Evolutionary conservation across 2,797 vertebrate species (phyloP).

Genomic region (Amazonetta brasiliensis): DNA sequence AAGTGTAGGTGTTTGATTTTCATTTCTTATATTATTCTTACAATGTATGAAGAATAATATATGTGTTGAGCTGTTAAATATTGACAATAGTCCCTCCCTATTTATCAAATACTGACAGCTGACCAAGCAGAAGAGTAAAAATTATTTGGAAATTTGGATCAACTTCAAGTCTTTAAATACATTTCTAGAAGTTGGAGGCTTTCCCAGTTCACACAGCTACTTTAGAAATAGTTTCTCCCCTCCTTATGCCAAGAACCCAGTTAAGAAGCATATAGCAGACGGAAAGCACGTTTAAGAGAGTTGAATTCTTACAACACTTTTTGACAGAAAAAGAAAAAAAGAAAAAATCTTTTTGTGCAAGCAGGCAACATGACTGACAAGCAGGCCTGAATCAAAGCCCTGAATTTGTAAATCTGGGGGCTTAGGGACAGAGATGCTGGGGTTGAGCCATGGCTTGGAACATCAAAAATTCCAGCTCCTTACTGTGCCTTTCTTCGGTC

Average conservation of each 20-base stretch:
- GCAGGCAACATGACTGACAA: background rate
- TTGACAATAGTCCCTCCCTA: constrained; percentile 28
- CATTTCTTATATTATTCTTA: constrained; percentile 48
- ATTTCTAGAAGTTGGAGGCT: constrained; percentile 34
- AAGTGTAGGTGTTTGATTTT: background rate
- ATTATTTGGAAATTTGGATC: constrained; percentile 28
- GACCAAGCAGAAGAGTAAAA: constrained; percentile 44
- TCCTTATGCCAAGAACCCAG: constrained; percentile 43
- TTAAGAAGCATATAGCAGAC: constrained; percentile 43
- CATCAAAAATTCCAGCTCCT: background rate
- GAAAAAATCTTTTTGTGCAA: background rate
- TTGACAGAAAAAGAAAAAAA: background rate
- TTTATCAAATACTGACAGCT: constrained; percentile 51
- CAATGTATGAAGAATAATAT: constrained; percentile 32
- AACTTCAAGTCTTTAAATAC: constrained; percentile 32
- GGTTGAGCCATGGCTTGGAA: background rate
- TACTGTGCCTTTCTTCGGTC: background rate
- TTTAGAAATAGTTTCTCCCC: constrained; percentile 22
- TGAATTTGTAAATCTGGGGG: background rate
- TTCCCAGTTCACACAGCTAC: constrained; percentile 48
- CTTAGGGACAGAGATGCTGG: background rate
- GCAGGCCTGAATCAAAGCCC: background rate
- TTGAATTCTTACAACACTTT: background rate
- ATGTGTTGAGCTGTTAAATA: constrained; percentile 54
- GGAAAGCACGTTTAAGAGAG: background rate